Evolutionary conservation across 2,113 vertebrate genomes (phyloP).

Genomic region (Periophthalmodon schlosseri): DNA sequence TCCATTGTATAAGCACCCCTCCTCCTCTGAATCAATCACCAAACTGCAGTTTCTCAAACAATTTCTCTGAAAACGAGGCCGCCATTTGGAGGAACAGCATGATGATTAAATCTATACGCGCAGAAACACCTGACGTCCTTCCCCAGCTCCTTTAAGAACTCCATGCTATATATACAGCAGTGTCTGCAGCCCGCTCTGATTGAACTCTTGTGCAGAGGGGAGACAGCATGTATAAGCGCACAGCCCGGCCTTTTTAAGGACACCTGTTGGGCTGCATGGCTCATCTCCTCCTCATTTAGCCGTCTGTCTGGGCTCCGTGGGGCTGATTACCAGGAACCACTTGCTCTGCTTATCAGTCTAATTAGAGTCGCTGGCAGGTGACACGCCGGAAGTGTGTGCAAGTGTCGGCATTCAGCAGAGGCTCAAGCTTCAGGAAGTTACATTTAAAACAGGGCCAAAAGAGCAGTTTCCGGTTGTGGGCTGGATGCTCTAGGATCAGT

Average conservation of each 20-base stretch:
- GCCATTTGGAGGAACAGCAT: constrained; percentile 37
- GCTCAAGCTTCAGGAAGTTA: constrained; percentile 38
- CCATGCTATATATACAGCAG: constrained; percentile 32
- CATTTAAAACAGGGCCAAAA: constrained; percentile 10
- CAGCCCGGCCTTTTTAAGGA: constrained; percentile 68
- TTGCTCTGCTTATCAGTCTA: constrained; percentile 75
- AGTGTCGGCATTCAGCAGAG: constrained; percentile 53
- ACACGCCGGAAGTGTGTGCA: constrained; percentile 63
- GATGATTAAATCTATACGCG: constrained; percentile 57
- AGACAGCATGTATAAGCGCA: constrained; percentile 37
- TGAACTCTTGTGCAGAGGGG: constrained; percentile 35
- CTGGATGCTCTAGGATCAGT: neutral
- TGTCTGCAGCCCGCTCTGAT: constrained; percentile 28
- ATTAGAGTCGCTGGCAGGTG: constrained; percentile 75
- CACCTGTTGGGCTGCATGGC: constrained; percentile 75
- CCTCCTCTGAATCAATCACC: constrained; percentile 50
- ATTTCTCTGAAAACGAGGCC: constrained; percentile 42
- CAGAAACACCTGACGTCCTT: constrained; percentile 25
- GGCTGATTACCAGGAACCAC: constrained; percentile 76
- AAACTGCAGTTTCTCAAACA: constrained; percentile 48
- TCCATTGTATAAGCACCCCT: constrained; percentile 28
- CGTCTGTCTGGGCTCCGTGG: constrained; percentile 71
- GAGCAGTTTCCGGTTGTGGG: neutral
- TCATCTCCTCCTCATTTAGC: constrained; percentile 76
- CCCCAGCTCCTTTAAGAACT: constrained; percentile 42